Evolutionary conservation across 2,113 vertebrate species (phyloP).

Genomic region (Rhinopomastus cyanomelas): DNA sequence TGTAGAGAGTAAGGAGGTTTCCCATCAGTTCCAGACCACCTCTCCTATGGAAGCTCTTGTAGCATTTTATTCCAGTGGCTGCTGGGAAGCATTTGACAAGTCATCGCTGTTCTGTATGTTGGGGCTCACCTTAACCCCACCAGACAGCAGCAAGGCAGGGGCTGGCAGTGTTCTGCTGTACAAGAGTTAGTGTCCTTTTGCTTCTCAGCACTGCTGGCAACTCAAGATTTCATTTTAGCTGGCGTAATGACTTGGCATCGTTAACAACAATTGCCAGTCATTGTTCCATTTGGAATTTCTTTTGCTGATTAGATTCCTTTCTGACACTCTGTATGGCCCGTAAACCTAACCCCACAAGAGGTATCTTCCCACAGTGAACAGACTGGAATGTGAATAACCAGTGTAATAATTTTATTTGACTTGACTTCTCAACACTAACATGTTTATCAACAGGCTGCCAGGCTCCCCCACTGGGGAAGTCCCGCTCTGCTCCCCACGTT

Average conservation of each 20-base stretch:
- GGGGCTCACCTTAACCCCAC: not conserved
- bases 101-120: not conserved
- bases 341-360: constrained; percentile 56
- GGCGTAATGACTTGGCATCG: not conserved
- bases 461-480: not conserved
- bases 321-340: not conserved
- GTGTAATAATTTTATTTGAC: constrained; percentile 32
- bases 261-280: constrained; percentile 37
- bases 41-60: not conserved
- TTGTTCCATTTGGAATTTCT: constrained; percentile 43
- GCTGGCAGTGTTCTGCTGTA: not conserved
- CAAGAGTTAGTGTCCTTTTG: not conserved
- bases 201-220: not conserved
- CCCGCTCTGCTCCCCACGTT: not conserved
- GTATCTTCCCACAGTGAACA: constrained; percentile 35
- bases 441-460: not conserved
- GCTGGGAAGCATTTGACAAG: not conserved
- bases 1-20: too few relatives aligned
- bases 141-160: not conserved
- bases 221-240: not conserved
- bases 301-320: constrained; percentile 48
- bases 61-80: not conserved
- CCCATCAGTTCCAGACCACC: not conserved
- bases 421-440: not conserved
- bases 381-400: constrained; percentile 38